Percentiles rank a stretch among this genome's conserved stretches.
phyloP scores from a whole-genome alignment of 2,797 vertebrate species.

The Gambelia wislizenii region DNA sequence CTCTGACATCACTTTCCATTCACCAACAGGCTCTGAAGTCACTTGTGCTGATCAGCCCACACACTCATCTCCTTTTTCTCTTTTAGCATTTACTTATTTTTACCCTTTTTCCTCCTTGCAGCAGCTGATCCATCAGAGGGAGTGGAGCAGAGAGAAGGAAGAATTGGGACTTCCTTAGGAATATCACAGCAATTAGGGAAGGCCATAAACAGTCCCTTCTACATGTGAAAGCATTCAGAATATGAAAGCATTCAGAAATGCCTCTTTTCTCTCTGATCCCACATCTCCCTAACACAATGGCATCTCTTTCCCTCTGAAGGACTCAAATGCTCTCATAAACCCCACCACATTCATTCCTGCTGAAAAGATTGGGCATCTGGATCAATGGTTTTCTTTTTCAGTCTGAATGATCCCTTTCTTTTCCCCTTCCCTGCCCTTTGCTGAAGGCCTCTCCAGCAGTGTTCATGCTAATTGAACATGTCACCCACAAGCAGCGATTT shows the following conservation, averaged over 20 bases:
- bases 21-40: too few species aligned
- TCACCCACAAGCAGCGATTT: slow-evolving; percentile 48
- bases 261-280: slow-evolving; percentile 47
- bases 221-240: slow-evolving; percentile 52
- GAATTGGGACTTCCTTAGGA: slow-evolving; percentile 64
- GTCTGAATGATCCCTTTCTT: slow-evolving; percentile 52
- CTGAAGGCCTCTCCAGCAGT: slow-evolving; percentile 14
- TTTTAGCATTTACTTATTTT: slow-evolving; percentile 61
- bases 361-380: not conserved
- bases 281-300: slow-evolving; percentile 36
- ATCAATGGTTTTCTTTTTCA: not conserved
- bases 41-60: not conserved
- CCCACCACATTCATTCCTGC: not conserved
- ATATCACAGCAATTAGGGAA: slow-evolving; percentile 70
- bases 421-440: not conserved
- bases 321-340: not conserved
- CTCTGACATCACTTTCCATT: too few species aligned
- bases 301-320: slow-evolving; percentile 44
- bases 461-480: slow-evolving; percentile 48
- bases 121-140: slow-evolving; percentile 65
- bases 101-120: slow-evolving; percentile 47
- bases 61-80: not conserved
- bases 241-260: slow-evolving; percentile 62
- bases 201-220: slow-evolving; percentile 63
- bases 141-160: slow-evolving; percentile 56